These are phyloP conservation scores for Gryon sp. DNA, from an alignment of 1,140 invertebrate genomes.

Conservation along the genomic window DNA sequence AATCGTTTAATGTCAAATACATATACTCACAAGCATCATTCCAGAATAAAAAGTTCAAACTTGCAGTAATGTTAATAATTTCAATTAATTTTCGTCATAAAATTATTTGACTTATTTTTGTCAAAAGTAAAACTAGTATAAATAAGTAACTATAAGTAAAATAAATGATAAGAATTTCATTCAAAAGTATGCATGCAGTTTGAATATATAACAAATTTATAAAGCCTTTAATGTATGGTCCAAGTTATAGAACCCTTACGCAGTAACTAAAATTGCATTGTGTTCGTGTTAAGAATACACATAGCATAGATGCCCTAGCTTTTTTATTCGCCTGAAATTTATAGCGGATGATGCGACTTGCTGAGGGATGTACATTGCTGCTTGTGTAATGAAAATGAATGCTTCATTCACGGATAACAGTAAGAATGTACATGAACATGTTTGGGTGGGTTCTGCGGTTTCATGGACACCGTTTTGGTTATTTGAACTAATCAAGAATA, in stretches of 20 bases:
- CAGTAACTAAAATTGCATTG: conserved; percentile 26
- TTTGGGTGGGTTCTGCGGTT: conserved; percentile 22
- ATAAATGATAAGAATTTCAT: too few relatives aligned
- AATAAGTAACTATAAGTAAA: too few relatives aligned
- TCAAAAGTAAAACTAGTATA: too few relatives aligned
- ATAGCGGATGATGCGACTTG: conserved; percentile 21
- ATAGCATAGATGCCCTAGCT: conserved; percentile 20
- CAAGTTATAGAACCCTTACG: conserved; percentile 20
- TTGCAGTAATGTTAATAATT: too few relatives aligned
- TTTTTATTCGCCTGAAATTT: conserved; percentile 48
- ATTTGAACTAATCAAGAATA: conserved; percentile 42
- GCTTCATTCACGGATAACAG: conserved; percentile 35
- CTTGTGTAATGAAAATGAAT: conserved; percentile 41
- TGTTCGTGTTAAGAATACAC: conserved; percentile 34
- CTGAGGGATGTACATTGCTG: conserved; percentile 6
- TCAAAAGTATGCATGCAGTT: too few relatives aligned
- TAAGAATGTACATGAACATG: conserved; percentile 27
- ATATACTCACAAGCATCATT: too few relatives aligned
- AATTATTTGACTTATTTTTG: too few relatives aligned
- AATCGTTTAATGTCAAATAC: not conserved
- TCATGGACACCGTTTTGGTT: conserved; percentile 35
- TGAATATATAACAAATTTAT: not conserved
- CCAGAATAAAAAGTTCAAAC: too few relatives aligned
- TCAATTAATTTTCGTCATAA: too few relatives aligned
- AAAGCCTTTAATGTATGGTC: conserved; percentile 12